Percentiles rank a stretch among this genome's conserved stretches.
phyloP scores from a whole-genome alignment of 1,140 invertebrate genomes.

The Lucilia cuprina region DNA sequence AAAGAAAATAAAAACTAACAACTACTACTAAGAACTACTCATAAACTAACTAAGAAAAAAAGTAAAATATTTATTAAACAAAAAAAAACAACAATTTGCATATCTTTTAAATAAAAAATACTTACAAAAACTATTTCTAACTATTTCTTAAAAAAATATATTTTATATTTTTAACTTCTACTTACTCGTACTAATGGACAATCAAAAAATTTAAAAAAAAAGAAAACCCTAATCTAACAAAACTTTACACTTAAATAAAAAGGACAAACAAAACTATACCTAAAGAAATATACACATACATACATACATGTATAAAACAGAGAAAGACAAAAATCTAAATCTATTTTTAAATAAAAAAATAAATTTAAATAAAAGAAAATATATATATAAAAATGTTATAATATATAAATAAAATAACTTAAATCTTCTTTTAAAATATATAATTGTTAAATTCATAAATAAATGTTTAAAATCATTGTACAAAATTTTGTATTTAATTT shows the following conservation, averaged over 20 bases:
- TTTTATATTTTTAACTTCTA: background rate
- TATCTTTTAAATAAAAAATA: background rate
- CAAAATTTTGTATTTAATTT: no score
- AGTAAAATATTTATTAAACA: background rate
- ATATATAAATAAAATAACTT: no score
- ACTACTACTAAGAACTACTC: background rate
- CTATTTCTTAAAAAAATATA: no score
- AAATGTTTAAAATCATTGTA: no score
- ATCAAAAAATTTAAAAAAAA: background rate
- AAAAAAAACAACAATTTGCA: background rate
- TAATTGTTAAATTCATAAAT: no score
- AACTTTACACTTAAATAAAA: background rate
- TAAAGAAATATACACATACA: background rate
- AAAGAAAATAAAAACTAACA: background rate
- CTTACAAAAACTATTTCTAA: no score
- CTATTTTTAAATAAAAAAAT: background rate
- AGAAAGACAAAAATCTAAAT: background rate
- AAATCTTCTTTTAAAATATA: no score
- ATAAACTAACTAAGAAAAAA: background rate
- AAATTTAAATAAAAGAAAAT: no score
- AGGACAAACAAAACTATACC: background rate
- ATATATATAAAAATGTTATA: no score
- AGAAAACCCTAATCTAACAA: background rate
- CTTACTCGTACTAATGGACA: background rate
- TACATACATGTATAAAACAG: background rate